Evolutionary conservation across 2,113 vertebrate genomes (phyloP).

Genomic region (Phodopus roborovskii): DNA sequence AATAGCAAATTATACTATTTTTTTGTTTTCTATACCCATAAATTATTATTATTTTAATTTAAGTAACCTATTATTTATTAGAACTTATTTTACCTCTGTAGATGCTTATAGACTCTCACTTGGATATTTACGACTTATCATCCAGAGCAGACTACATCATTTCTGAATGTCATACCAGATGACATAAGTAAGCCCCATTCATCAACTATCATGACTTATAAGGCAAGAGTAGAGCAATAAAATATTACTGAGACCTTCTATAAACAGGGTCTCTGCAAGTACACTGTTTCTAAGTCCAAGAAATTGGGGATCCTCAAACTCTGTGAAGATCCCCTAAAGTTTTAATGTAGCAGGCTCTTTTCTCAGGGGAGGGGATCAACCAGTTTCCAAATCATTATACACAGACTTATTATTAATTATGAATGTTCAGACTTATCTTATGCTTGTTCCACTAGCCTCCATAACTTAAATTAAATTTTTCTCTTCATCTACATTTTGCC

Average conservation of each 20-base stretch:
- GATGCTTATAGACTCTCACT: neutral
- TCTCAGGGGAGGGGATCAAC: too few species aligned
- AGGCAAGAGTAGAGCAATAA: neutral
- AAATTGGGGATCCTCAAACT: neutral
- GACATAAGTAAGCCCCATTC: neutral
- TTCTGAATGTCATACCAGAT: neutral
- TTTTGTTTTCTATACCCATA: neutral
- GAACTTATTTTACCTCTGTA: neutral
- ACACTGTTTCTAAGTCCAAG: neutral
- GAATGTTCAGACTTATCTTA: neutral
- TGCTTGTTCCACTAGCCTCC: neutral
- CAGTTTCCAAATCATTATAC: neutral
- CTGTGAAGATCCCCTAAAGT: too few species aligned
- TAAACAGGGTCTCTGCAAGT: neutral
- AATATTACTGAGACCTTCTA: neutral
- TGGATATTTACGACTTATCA: neutral
- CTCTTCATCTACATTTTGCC: neutral
- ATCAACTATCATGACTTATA: neutral
- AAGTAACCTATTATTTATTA: neutral
- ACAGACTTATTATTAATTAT: too few species aligned
- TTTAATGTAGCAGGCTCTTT: neutral
- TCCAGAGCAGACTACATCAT: neutral
- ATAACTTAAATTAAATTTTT: neutral
- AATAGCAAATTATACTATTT: neutral
- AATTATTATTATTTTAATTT: neutral